Conservation (phyloP, 2,797 vertebrate species). For the Fistularia tabacaria region DNA sequence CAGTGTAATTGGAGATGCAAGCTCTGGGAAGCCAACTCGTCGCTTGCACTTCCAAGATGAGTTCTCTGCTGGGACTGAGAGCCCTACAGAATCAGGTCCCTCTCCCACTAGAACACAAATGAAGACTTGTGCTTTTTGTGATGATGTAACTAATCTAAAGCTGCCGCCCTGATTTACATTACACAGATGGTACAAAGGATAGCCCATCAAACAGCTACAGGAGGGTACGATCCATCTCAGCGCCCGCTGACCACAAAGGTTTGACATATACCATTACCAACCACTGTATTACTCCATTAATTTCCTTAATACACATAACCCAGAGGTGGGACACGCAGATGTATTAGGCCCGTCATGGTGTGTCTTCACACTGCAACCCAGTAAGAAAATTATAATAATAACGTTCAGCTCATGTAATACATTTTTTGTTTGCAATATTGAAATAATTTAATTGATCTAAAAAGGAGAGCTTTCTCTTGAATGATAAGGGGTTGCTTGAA, state of each 20-base stretch:
- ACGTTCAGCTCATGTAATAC: no score
- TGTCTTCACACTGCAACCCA: no score
- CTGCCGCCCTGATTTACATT: conserved; percentile 12
- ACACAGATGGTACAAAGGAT: conserved; percentile 65
- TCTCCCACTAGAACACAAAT: not conserved
- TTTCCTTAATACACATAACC: no score
- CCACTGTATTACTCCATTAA: no score
- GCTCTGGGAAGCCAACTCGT: conserved; percentile 64
- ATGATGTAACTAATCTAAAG: conserved; percentile 14
- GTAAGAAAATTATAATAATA: no score
- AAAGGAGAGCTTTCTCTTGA: no score
- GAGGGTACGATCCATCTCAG: conserved; percentile 63
- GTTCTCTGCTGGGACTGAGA: conserved; percentile 66
- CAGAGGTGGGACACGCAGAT: no score
- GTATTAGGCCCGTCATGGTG: no score
- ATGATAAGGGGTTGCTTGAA: no score
- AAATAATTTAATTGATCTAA: no score
- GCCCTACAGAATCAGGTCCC: conserved; percentile 72
- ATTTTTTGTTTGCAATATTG: no score
- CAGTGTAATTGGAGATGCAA: conserved; percentile 67
- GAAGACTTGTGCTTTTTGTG: not conserved
- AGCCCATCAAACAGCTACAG: conserved; percentile 47
- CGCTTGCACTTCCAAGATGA: conserved; percentile 78
- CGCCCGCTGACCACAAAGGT: conserved; percentile 69
- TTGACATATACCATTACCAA: conserved; percentile 2